A percentile compares a stretch with the other conserved stretches of the same genome.
Evolutionary conservation across 2,888 invertebrate species (phyloP).

Genomic region (Cerceris ruficornis): DNA sequence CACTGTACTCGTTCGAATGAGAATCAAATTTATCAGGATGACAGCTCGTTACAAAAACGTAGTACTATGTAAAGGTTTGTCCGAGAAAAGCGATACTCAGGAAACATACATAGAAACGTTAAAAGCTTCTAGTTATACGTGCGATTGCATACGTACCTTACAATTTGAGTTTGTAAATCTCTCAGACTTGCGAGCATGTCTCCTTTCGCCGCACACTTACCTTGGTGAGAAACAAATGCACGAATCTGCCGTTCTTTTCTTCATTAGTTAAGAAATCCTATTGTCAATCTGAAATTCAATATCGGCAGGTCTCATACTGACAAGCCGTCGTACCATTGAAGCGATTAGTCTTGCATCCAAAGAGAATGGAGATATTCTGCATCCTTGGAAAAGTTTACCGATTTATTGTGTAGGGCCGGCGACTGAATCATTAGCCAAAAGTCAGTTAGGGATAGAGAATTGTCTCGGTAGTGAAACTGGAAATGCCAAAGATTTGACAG

Average conservation of each 20-base stretch:
- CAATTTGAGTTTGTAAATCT: constrained; percentile 75
- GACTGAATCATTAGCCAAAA: constrained; percentile 71
- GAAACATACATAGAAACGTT: constrained; percentile 70
- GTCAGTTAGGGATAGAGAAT: constrained; percentile 65
- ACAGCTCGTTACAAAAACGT: constrained; percentile 56
- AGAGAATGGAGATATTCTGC: constrained; percentile 51
- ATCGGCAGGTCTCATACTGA: constrained; percentile 74
- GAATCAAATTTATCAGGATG: constrained; percentile 30
- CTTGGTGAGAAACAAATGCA: constrained; percentile 67
- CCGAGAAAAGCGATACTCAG: constrained; percentile 68
- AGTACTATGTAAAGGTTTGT: constrained; percentile 73
- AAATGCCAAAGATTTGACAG: constrained; percentile 75
- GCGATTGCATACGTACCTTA: constrained; percentile 70
- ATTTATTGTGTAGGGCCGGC: constrained; percentile 76
- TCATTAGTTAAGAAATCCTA: not conserved
- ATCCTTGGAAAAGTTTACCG: constrained; percentile 70
- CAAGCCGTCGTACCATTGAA: constrained; percentile 77
- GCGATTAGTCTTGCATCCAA: constrained; percentile 67
- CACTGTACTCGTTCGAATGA: not conserved
- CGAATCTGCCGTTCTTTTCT: not conserved
- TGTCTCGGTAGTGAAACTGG: constrained; percentile 73
- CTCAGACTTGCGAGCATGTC: constrained; percentile 60
- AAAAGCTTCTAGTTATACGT: constrained; percentile 70
- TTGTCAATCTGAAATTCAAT: not conserved
- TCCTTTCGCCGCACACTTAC: constrained; percentile 66